Evolutionary conservation across 2,797 vertebrate species (phyloP).

Genomic region (Gila robusta): DNA sequence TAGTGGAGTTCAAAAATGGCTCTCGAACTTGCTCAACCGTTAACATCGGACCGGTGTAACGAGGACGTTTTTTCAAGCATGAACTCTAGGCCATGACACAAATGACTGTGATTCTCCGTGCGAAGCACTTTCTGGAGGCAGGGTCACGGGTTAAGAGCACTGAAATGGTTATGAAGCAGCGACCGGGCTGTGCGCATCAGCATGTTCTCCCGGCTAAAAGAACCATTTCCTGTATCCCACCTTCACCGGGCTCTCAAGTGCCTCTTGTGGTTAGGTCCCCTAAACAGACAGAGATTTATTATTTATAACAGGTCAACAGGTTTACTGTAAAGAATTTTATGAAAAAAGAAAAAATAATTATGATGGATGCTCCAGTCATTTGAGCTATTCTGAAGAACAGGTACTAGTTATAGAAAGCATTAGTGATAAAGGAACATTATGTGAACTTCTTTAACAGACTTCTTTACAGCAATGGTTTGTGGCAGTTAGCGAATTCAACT

Average conservation of each 20-base stretch:
- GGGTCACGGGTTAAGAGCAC: conserved; percentile 82
- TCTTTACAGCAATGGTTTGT: background rate
- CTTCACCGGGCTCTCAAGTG: conserved; percentile 74
- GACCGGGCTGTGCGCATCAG: conserved; percentile 67
- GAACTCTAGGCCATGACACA: conserved; percentile 53
- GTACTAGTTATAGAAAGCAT: background rate
- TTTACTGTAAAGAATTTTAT: conserved; percentile 72
- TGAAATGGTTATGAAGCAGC: conserved; percentile 47
- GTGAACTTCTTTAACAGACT: background rate
- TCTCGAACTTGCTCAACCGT: conserved; percentile 7
- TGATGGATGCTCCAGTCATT: conserved; percentile 9
- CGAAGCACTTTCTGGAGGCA: conserved; percentile 72
- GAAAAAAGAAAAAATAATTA: conserved; percentile 64
- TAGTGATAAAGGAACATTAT: background rate
- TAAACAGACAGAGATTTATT: conserved; percentile 74
- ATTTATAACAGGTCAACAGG: conserved; percentile 81
- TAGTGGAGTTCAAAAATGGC: conserved; percentile 26
- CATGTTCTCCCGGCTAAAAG: conserved; percentile 69
- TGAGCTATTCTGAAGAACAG: conserved; percentile 11
- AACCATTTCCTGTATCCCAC: conserved; percentile 77
- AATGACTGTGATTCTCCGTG: conserved; percentile 60
- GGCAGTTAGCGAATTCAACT: background rate
- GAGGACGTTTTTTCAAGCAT: conserved; percentile 15
- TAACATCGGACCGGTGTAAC: conserved; percentile 22
- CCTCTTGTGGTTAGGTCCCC: conserved; percentile 74